Evolutionary conservation across 2,113 vertebrate species (phyloP).

Genomic region (Ptilonorhynchus violaceus): DNA sequence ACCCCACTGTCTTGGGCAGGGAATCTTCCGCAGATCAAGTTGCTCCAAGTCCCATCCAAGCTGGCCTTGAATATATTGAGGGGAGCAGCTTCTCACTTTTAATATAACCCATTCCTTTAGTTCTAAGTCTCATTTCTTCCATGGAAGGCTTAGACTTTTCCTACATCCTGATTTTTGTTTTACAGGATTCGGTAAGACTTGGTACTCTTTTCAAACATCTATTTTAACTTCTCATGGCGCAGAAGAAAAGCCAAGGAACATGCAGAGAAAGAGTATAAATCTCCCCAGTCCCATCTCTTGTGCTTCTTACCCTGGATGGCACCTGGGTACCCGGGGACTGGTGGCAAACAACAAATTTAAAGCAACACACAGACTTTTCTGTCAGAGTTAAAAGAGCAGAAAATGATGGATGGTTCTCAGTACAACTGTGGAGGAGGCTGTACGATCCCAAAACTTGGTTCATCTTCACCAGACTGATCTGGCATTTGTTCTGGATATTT

Average conservation of each 20-base stretch:
- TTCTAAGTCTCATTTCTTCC: not conserved
- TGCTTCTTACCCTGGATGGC: not conserved
- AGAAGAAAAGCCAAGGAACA: not conserved
- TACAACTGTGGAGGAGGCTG: not conserved
- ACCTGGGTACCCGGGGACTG: no score
- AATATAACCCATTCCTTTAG: not conserved
- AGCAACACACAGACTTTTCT: not conserved
- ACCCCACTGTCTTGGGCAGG: not conserved
- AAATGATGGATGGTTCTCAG: not conserved
- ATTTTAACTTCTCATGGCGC: not conserved
- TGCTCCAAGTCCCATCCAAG: not conserved
- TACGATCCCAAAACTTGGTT: not conserved
- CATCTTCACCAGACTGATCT: not conserved
- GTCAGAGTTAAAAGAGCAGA: not conserved
- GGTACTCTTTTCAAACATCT: not conserved
- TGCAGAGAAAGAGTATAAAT: not conserved
- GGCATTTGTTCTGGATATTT: not conserved
- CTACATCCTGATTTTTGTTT: not conserved
- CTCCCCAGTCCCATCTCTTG: not conserved
- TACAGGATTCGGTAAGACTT: not conserved
- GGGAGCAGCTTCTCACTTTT: not conserved
- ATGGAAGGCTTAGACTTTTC: not conserved
- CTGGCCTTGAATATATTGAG: not conserved
- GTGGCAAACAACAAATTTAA: not conserved
- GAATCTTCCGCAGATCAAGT: not conserved